Evolutionary conservation across 2,797 vertebrate species (phyloP), one percentile per base, ranked within the genome.

Genomic region (Delichon dasypus): DNA sequence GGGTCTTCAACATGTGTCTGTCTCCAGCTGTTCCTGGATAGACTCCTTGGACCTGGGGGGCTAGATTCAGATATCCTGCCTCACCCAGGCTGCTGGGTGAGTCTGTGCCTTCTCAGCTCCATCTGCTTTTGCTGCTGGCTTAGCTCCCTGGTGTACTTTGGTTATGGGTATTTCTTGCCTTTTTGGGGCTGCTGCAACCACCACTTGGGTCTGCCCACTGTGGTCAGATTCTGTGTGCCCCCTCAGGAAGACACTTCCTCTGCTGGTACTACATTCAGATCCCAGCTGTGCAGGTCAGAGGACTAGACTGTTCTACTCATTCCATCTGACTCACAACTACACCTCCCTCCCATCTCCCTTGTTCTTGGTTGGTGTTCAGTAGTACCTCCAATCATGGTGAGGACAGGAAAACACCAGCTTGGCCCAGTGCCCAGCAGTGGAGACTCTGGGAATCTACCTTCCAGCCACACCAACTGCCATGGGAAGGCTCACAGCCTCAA

Each of bases 351-450:
- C 70, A 64, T 25, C 65, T 53, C 2, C 1, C n/a, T 72, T 6
- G 2, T 21, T 70, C 45, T 55, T 5, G 1, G 32, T 40, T 30
- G 12, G 10, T 34, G 36, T 40, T 61, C 47, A 25, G 58, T 15
- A 58, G 48, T 36, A 29, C 32, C 16, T 61, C 29, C 29, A 19
- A 0, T 22, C 29, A 36, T 1, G 0, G 42, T 22, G 4, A 18
- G 12, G 30, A 53, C 34, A 65, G 13, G 2, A 54, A 70, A 7
- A 51, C 51, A 30, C 15, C 57, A 83, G 20, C 87, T 57, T 32
- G 57, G 47, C 51, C 48, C 66, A 60, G n/a, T 57, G 27, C 40
- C 44, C 40, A 32, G 44, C 26, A 38, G n/a, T 2, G 1, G 36
- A 42, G 30, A 53, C 36, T 17, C 4, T 1, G 16, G 51, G 27